A percentile compares a stretch with the other conserved stretches of the same genome.
phyloP scores from a whole-genome alignment of 2,797 vertebrate species.

The Eurystomus glaucurus region DNA sequence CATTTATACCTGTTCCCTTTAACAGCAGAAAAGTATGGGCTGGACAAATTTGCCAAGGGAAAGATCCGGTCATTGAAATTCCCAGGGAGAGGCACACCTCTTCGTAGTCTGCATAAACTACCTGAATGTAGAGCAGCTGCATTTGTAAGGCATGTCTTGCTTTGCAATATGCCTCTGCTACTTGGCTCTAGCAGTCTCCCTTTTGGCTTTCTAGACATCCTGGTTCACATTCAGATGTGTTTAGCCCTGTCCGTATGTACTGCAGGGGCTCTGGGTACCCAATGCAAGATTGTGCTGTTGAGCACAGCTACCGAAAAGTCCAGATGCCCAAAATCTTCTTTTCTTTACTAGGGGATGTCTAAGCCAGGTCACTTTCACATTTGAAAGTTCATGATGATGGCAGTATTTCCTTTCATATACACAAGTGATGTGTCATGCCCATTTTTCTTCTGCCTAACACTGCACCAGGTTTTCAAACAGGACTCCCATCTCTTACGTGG shows the following conservation, averaged over 20 bases:
- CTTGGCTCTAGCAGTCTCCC: neutral
- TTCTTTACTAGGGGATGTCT: neutral
- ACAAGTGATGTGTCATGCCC: too few relatives aligned
- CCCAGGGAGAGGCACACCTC: fast-evolving
- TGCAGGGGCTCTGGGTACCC: neutral
- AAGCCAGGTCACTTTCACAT: neutral
- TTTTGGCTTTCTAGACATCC: neutral
- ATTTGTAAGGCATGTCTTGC: neutral
- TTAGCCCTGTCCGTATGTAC: neutral
- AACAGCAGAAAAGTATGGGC: neutral
- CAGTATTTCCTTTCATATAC: neutral
- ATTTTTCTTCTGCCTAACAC: neutral
- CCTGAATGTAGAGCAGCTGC: neutral
- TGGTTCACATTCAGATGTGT: neutral
- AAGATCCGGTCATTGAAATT: neutral
- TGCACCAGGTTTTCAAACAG: neutral
- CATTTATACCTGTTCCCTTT: neutral
- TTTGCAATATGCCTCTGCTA: neutral
- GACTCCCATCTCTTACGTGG: neutral
- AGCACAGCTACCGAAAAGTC: neutral
- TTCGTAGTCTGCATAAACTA: fast-evolving
- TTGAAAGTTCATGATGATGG: neutral
- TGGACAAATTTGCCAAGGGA: neutral
- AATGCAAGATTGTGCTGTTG: neutral
- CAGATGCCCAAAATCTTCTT: neutral